phyloP scores from a whole-genome alignment of 1,140 invertebrate genomes.

The Papilio helenus region DNA sequence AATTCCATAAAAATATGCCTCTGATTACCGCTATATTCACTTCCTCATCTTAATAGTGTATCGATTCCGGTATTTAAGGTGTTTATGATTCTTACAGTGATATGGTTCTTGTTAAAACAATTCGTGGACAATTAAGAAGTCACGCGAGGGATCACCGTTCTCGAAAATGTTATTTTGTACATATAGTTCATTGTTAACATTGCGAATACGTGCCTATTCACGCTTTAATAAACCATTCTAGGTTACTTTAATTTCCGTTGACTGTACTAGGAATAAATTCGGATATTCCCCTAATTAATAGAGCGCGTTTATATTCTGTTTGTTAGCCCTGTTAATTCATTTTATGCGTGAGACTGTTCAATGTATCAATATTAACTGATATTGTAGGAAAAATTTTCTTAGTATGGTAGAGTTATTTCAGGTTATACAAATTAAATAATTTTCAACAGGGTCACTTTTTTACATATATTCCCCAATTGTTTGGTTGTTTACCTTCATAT shows the following conservation, averaged over 20 bases:
- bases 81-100: slow-evolving; percentile 2
- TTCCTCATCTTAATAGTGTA: slow-evolving; percentile 61
- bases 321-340: not conserved
- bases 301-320: slow-evolving; percentile 10
- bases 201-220: too few species aligned
- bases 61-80: slow-evolving; percentile 49
- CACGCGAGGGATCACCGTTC: slow-evolving; percentile 52
- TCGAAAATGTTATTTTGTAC: not conserved
- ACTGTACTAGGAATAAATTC: not conserved
- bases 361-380: not conserved
- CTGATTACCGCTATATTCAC: slow-evolving; percentile 45
- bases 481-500: slow-evolving; percentile 1
- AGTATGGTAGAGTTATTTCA: not conserved
- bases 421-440: not conserved
- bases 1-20: slow-evolving; percentile 43
- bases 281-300: slow-evolving; percentile 5
- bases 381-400: not conserved
- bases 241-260: slow-evolving; percentile 18
- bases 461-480: not conserved
- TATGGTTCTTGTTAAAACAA: slow-evolving; percentile 45
- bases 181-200: too few species aligned
- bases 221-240: not conserved
- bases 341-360: not conserved
- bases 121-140: slow-evolving; percentile 48
- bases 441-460: not conserved